phyloP scores from a whole-genome alignment of 2,797 vertebrate genomes.

The Kryptopterus vitreolus region DNA sequence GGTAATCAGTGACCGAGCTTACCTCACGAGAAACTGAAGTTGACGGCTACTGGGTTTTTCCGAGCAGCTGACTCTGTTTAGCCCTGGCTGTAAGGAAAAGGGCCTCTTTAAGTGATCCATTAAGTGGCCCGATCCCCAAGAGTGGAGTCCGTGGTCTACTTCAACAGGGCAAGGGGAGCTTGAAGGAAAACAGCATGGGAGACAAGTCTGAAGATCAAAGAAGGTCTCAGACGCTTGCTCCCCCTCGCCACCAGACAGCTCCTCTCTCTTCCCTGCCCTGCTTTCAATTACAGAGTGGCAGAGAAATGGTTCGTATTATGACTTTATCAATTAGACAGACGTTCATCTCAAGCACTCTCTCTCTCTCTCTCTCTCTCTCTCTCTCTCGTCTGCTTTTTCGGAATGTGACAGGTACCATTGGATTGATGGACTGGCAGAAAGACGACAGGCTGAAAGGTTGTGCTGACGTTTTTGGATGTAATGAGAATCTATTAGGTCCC shows the following conservation, averaged over 20 bases:
- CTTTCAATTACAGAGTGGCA: constrained; percentile 75
- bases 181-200: constrained; percentile 81
- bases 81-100: constrained; percentile 74
- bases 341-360: constrained; percentile 55
- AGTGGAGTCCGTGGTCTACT: constrained; percentile 73
- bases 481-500: constrained; percentile 44
- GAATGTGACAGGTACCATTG: constrained; percentile 54
- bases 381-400: neutral
- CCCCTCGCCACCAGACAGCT: constrained; percentile 64
- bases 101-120: constrained; percentile 82
- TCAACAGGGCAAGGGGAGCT: constrained; percentile 81
- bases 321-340: constrained; percentile 80
- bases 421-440: constrained; percentile 76
- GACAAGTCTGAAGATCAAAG: constrained; percentile 82
- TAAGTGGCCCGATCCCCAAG: constrained; percentile 74
- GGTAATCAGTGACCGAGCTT: constrained; percentile 67
- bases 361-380: constrained; percentile 10
- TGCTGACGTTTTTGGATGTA: constrained; percentile 40
- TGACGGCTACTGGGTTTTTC: constrained; percentile 70
- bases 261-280: constrained; percentile 58
- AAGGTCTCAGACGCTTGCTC: constrained; percentile 51
- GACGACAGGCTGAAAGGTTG: constrained; percentile 55
- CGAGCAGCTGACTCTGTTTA: constrained; percentile 81
- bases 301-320: constrained; percentile 73
- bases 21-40: constrained; percentile 57